These are phyloP conservation scores for Cheirogaleus major DNA, from an alignment of 2,797 vertebrate genomes.

Conservation along the genomic window DNA sequence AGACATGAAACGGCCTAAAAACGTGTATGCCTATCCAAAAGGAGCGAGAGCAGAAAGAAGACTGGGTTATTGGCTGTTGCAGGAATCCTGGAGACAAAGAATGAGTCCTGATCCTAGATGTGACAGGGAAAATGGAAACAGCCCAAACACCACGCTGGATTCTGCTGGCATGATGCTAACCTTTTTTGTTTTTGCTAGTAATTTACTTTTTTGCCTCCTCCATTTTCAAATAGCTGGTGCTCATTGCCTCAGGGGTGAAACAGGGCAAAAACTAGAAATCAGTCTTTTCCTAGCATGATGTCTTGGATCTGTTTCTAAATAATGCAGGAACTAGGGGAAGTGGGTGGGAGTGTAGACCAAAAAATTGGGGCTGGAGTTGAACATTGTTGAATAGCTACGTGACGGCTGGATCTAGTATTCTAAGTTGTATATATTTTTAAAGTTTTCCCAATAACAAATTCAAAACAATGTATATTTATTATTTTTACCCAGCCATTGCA, in stretches of 20 bases:
- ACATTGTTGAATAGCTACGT: background rate
- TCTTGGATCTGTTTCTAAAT: background rate
- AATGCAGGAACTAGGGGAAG: background rate
- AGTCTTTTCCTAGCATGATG: background rate
- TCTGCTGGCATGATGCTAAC: background rate
- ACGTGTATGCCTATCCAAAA: background rate
- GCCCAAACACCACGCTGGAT: background rate
- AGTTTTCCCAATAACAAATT: background rate
- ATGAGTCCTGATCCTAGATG: background rate
- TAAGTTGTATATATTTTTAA: background rate
- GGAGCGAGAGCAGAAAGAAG: background rate
- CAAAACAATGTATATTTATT: background rate
- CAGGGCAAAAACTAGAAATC: background rate
- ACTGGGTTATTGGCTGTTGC: background rate
- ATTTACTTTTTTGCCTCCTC: background rate
- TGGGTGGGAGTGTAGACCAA: too few species aligned
- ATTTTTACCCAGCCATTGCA: background rate
- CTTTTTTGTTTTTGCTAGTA: background rate
- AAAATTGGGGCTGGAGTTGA: background rate
- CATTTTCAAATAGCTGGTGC: slow-evolving; percentile 14
- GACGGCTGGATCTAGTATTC: background rate
- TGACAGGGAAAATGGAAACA: background rate
- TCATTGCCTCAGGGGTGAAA: background rate
- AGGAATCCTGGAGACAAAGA: background rate
- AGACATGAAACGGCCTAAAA: background rate